phyloP scores from a whole-genome alignment of 2,113 vertebrate genomes.

The Pseudopodoces humilis region DNA sequence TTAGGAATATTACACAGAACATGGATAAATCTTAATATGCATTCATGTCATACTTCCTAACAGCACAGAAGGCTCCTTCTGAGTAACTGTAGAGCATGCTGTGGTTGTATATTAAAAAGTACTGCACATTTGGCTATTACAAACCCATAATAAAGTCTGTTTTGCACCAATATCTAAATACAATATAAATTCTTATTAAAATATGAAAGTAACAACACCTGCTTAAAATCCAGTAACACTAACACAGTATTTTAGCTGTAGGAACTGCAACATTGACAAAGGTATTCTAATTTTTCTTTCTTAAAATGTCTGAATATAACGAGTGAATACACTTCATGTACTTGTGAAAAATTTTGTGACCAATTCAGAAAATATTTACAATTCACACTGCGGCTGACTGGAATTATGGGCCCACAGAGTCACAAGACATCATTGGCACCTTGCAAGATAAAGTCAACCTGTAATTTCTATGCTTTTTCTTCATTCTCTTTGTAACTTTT shows the following conservation, averaged over 20 bases:
- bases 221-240: conserved; percentile 7
- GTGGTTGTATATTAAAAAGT: conserved; percentile 47
- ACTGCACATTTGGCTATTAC: conserved; percentile 9
- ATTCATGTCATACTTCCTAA: conserved; percentile 51
- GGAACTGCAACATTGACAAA: background rate
- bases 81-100: conserved; percentile 38
- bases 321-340: background rate
- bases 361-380: background rate
- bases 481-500: background rate
- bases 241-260: background rate
- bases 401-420: background rate
- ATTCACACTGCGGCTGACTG: background rate
- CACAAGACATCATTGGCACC: background rate
- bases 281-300: background rate
- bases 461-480: background rate
- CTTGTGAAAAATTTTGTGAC: background rate
- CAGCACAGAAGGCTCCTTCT: conserved; percentile 53
- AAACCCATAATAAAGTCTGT: conserved; percentile 5
- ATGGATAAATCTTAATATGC: conserved; percentile 50
- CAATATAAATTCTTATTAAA: conserved; percentile 36
- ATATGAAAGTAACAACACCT: background rate
- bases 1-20: background rate
- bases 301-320: background rate
- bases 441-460: background rate
- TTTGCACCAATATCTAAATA: conserved; percentile 12